Base-by-base conservation (phyloP, 2,797 vertebrate genomes). In the Microchirus variegatus region DNA sequence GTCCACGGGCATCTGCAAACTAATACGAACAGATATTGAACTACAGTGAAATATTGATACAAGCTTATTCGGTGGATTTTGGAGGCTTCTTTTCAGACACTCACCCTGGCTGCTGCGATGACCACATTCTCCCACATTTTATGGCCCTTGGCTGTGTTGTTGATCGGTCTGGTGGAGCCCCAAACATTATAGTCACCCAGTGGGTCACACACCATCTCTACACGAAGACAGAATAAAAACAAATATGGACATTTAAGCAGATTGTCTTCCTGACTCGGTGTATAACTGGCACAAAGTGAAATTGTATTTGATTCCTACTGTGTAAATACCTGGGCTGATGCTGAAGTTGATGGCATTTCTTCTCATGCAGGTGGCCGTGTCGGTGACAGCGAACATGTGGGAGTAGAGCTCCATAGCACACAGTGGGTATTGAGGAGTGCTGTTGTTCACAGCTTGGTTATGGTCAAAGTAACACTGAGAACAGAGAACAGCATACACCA, bases 351-450 rank as follows among this genome's bases (percentile, higher is more conserved):
- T 91, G 78, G 88, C 86, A 10, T 93, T 97, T 43, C 97, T 95
- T 2, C 97, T 91, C 96, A 99, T 99, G 88, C 97, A 99, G 66
- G 95, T 98, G 46, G 93, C 94, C 0, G 96, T 97, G 92, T 95
- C 91, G 10, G 93, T 93, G 63, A 96, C 97, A 0, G 96, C 97
- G 0, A 95, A 95, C 97, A 99, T 99, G 91, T 96, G 96, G 0
- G 97, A 94, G 77, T 81, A 95, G 0, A 99, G 95, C 94, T 99
- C 95, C 96, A 99, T 95, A 55, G 97, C 96, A 0, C 97, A 99
- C 6, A 99, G 93, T 0, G 97, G 97, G 72, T 95, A 95, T 56
- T 51, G 42, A 0, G 96, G 96, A 0, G 15, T 56, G 0, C 93
- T 93, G 50, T 91, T 92, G 0, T 92, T 94, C 31, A 46, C 59